Base-by-base conservation (phyloP, 1,140 invertebrate species). In the Nasonia vitripennis region DNA sequence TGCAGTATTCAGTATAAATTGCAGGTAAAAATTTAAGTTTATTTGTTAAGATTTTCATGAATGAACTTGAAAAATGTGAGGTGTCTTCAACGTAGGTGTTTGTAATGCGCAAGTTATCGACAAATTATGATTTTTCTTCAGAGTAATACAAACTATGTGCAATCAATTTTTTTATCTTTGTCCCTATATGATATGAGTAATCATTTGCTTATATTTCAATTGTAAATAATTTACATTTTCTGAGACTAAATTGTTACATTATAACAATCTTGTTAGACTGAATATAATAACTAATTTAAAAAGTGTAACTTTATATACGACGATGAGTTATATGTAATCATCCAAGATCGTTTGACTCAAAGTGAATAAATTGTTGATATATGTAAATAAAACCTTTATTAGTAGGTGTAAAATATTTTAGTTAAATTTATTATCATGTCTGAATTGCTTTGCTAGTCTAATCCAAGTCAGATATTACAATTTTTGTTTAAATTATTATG, bases 311-410 rank as follows among this genome's bases (percentile, higher is more conserved):
- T 31, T 77, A 75, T 77, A 62, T 37, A 74, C 23, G 10, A 7
- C 3, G 17, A 51, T 81, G 27, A 73, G 68, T 81, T 81, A 45
- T 34, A 68, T 48, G 51, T 27, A 51, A 48, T 81, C 48, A 34
- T 75, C 68, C 27, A 31, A 17, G 51, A 81, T 81, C 11, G 14
- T 81, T 78, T 70, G 81, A 68, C 37, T n/a, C 12, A 55, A 81
- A 78, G 51, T 67, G 71, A 85, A 55, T 68, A 71, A 86, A 86
- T 71, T 78, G 74, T 86, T 86, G 45, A 86, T 81, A 86, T 70
- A 78, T 86, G 74, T 86, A 81, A 81, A 86, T 81, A 86, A 48
- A 81, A 20, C 20, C 34, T 78, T 86, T 51, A 86, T 85, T 85
- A 48, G 80, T 85, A 81, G 78, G 1, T 5, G 74, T 23, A 68